Evolutionary conservation across 2,888 invertebrate genomes (phyloP).

Genomic region (Subacronicta megacephala): DNA sequence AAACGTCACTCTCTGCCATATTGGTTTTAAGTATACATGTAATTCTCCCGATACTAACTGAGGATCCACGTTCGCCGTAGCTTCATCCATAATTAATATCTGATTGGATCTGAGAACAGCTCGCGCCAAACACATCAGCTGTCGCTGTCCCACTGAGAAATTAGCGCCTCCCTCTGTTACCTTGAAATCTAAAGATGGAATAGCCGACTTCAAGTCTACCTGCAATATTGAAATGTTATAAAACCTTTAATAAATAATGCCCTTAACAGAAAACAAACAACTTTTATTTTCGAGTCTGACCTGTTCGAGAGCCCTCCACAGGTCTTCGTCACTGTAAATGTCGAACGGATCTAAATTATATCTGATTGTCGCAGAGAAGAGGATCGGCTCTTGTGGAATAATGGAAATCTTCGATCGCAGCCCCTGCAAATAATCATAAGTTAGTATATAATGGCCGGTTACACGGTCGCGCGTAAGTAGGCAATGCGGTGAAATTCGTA

Average conservation of each 20-base stretch:
- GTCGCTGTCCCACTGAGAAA: constrained; percentile 97
- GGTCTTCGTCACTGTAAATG: constrained; percentile 91
- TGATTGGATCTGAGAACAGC: constrained; percentile 96
- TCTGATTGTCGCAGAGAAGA: constrained; percentile 92
- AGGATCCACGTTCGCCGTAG: constrained; percentile 97
- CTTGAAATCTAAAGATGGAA: constrained; percentile 91
- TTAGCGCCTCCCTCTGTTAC: constrained; percentile 94
- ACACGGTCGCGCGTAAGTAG: constrained; percentile 21
- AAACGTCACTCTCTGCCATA: constrained; percentile 10
- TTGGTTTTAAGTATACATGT: constrained; percentile 9
- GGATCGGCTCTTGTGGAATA: constrained; percentile 94
- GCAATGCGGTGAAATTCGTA: constrained; percentile 53
- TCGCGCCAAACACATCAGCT: constrained; percentile 96
- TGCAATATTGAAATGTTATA: constrained; percentile 63
- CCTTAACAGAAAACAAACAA: constrained; percentile 17
- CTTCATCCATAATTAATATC: constrained; percentile 97
- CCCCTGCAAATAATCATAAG: constrained; percentile 76
- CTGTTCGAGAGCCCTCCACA: constrained; percentile 93
- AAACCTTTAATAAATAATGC: constrained; percentile 26
- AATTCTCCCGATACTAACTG: constrained; percentile 82
- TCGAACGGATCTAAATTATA: constrained; percentile 94
- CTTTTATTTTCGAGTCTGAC: constrained; percentile 74
- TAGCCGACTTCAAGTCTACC: constrained; percentile 93
- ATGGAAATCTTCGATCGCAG: constrained; percentile 91
- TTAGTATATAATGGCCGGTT: constrained; percentile 30